Conservation (phyloP, 2,797 vertebrate species). For the Sparus aurata region DNA sequence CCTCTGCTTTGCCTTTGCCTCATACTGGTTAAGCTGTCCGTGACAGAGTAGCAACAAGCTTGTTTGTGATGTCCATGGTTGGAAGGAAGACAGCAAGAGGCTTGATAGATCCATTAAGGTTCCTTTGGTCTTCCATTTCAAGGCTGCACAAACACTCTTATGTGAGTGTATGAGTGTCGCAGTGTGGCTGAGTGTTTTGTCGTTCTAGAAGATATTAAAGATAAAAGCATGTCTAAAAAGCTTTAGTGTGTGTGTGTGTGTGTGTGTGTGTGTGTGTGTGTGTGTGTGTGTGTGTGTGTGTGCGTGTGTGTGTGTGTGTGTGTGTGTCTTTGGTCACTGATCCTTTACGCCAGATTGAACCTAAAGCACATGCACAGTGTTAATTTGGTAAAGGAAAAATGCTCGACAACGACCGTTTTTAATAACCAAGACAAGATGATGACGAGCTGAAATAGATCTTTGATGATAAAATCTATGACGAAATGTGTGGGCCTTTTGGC, state of each 20-base stretch:
- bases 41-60: slow-evolving; percentile 53
- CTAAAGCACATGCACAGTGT: too few species aligned
- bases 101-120: slow-evolving; percentile 68
- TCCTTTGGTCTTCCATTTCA: slow-evolving; percentile 70
- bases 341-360: slow-evolving; percentile 10
- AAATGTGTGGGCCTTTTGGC: too few species aligned
- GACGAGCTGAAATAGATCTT: too few species aligned
- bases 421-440: too few species aligned
- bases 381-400: too few species aligned
- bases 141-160: slow-evolving; percentile 52
- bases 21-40: slow-evolving; percentile 52
- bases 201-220: slow-evolving; percentile 25
- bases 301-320: slow-evolving; percentile 7
- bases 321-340: background rate
- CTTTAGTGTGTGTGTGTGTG: slow-evolving; percentile 5
- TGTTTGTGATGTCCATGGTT: slow-evolving; percentile 68
- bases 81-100: slow-evolving; percentile 46
- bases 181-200: slow-evolving; percentile 4
- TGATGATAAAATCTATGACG: too few species aligned
- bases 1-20: slow-evolving; percentile 44
- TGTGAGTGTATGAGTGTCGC: slow-evolving; percentile 18
- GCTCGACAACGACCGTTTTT: too few species aligned
- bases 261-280: slow-evolving; percentile 11
- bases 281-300: slow-evolving; percentile 7
- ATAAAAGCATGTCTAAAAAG: slow-evolving; percentile 3